Base-by-base conservation (phyloP, 2,888 invertebrate species). In the Lypha dubia region DNA sequence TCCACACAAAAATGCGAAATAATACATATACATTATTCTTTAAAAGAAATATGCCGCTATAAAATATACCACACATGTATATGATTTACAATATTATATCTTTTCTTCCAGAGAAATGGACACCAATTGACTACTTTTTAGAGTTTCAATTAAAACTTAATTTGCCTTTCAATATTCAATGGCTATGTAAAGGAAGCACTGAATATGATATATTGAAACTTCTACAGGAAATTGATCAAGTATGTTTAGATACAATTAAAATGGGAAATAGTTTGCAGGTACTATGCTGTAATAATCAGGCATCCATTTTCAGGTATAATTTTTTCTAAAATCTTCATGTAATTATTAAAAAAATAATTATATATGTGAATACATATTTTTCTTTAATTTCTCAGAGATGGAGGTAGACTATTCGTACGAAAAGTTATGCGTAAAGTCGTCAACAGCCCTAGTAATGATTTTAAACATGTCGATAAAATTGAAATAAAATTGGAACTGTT, bases 111-210 rank as follows among this genome's bases (percentile, higher is more conserved):
- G 86, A 81, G 44, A 77, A 79, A 3, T 89, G 88, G 88, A 83
- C 75, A 5, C 82, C 87, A 1, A 83, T 86, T 28, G 88, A 89
- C 38, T 87, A 88, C 67, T 65, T 89, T 3, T 62, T 89, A 65
- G 86, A 90, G 65, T 89, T 88, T 41, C 89, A 89, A 75, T 75
- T 90, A 1, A 86, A 87, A 22, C 86, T 90, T 11, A 87, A 86
- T 73, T 79, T 90, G 15, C 89, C 90, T 11, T 56, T 86, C n/a
- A 88, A 88, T 60, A 53, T 87, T 32, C 32, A 60, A 20, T 22
- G 28, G 53, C 73, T 65, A 28, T 86, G 74, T 85, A 8, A 86
- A 80, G 13, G 84, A 15, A 87, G 79, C 46, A 75, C 82, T 70
- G 87, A 84, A n/a, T 28, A 63, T 35, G 77, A 70, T 2, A 24